phyloP scores from a whole-genome alignment of 2,113 vertebrate species.

The human (Homo sapiens) region GRCh38 chr11:965001-965500 shows the following conservation, averaged over 20 bases:
- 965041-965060: no score
- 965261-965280: neutral
- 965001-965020: no score
- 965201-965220: neutral
- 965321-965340: no score
- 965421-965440: neutral
- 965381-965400: neutral
- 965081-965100: neutral
- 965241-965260: no score
- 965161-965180: no score
- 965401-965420: neutral
- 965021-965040: neutral
- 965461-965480: no score
- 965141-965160: neutral
- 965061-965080: no score
- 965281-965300: no score
- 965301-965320: rapidly evolving
- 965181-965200: no score
- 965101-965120: no score
- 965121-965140: no score
- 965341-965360: neutral
- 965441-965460: neutral
- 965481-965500: neutral
- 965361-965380: neutral
- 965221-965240: no score